phyloP scores from a whole-genome alignment of 2,888 invertebrate genomes.

The Cryptus viduatorius region DNA sequence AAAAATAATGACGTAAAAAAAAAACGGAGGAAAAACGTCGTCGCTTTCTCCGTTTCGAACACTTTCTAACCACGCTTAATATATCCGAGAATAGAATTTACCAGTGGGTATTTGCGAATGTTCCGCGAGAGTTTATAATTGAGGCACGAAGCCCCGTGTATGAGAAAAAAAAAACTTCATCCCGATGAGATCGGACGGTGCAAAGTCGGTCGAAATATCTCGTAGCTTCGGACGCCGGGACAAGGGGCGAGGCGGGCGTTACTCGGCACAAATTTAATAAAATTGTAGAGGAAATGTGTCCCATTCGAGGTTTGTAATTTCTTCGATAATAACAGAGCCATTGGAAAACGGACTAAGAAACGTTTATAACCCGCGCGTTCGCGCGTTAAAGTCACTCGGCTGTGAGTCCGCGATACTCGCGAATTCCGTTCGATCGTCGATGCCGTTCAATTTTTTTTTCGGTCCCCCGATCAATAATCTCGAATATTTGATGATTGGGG shows the following conservation, averaged over 20 bases:
- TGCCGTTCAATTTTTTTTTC: constrained; percentile 4
- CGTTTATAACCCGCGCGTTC: constrained; percentile 34
- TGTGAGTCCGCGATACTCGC: constrained; percentile 20
- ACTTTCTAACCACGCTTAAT: constrained; percentile 67
- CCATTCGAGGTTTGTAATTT: constrained; percentile 24
- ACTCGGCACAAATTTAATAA: not conserved
- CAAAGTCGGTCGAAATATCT: constrained; percentile 44
- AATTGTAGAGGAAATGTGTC: constrained; percentile 12
- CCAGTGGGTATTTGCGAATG: constrained; percentile 43
- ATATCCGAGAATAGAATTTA: constrained; percentile 43
- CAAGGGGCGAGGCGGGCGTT: not conserved
- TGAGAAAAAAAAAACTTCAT: not conserved
- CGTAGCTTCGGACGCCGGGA: not conserved
- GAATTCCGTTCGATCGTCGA: not conserved
- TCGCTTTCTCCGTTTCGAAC: constrained; percentile 68
- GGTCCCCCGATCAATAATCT: constrained; percentile 49
- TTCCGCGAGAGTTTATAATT: constrained; percentile 61
- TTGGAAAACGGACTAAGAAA: not conserved
- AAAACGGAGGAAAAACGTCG: constrained; percentile 27
- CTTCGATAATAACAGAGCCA: constrained; percentile 11
- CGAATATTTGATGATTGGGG: constrained; percentile 24
- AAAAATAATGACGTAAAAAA: constrained; percentile 24
- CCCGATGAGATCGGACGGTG: constrained; percentile 6
- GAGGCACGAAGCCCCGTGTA: constrained; percentile 4
- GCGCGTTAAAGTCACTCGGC: constrained; percentile 61